These are phyloP conservation scores for Podarcis muralis DNA, from an alignment of 2,113 vertebrate genomes.

Conservation along the genomic window DNA sequence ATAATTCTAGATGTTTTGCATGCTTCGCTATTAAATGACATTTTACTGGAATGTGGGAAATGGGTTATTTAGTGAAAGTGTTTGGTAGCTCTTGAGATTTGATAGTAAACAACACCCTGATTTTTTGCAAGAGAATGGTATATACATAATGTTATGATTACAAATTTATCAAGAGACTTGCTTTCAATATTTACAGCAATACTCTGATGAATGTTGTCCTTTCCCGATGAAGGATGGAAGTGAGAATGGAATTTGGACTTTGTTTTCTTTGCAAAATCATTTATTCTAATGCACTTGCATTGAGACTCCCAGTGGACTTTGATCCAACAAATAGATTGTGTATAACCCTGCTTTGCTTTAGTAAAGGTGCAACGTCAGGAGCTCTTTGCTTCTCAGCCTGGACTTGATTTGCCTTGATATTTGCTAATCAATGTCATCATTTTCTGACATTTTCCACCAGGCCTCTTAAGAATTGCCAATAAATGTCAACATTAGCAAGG, in stretches of 20 bases:
- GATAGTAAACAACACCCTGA: not conserved
- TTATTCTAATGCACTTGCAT: too few relatives aligned
- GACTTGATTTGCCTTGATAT: not conserved
- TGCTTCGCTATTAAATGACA: not conserved
- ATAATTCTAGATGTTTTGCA: not conserved
- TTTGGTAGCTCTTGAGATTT: not conserved
- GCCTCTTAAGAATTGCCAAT: not conserved
- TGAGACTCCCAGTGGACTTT: too few relatives aligned
- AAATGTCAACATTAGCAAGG: not conserved
- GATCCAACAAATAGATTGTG: too few relatives aligned
- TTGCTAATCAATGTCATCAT: not conserved
- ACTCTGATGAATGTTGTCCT: not conserved
- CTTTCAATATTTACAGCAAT: not conserved
- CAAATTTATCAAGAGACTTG: not conserved
- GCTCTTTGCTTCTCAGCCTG: not conserved
- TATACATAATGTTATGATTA: too few relatives aligned
- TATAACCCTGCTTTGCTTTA: too few relatives aligned
- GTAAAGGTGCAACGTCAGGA: not conserved
- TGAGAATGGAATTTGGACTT: not conserved
- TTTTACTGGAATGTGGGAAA: not conserved
- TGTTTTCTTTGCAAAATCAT: too few relatives aligned
- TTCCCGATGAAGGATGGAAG: not conserved
- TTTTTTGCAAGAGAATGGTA: too few relatives aligned
- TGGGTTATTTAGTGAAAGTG: not conserved
- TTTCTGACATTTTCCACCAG: not conserved